Conservation (phyloP, 2,888 invertebrate species). For the Malthinus seriepunctatus region DNA sequence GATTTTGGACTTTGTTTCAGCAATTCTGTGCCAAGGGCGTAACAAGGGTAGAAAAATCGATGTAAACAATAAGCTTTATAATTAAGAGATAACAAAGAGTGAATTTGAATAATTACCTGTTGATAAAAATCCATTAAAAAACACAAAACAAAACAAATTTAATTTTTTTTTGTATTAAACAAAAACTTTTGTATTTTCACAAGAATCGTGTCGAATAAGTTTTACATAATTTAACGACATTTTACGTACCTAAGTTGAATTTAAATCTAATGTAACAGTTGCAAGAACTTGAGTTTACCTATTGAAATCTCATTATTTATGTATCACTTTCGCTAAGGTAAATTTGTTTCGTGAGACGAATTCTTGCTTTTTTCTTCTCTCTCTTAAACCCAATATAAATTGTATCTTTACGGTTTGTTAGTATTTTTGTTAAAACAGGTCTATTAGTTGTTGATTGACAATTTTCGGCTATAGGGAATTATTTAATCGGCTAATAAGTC, state of each 20-base stretch:
- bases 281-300: constrained; percentile 16
- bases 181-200: too few species aligned
- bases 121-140: too few species aligned
- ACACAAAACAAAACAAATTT: too few species aligned
- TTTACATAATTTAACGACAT: not conserved
- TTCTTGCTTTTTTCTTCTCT: not conserved
- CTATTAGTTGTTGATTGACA: constrained; percentile 24
- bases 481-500: constrained; percentile 36
- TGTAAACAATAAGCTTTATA: too few species aligned
- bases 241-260: constrained; percentile 14
- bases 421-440: constrained; percentile 11
- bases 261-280: constrained; percentile 13
- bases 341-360: constrained; percentile 22
- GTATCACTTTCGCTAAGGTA: constrained; percentile 23
- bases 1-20: too few species aligned
- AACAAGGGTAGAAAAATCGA: too few species aligned
- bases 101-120: too few species aligned
- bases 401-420: constrained; percentile 4
- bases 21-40: too few species aligned
- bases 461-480: constrained; percentile 6
- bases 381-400: too few species aligned
- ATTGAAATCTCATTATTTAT: constrained; percentile 23
- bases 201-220: too few species aligned
- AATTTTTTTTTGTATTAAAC: too few species aligned
- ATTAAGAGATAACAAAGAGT: too few species aligned